Conservation (phyloP, 2,113 vertebrate genomes). For the Brachirus orientalis region DNA sequence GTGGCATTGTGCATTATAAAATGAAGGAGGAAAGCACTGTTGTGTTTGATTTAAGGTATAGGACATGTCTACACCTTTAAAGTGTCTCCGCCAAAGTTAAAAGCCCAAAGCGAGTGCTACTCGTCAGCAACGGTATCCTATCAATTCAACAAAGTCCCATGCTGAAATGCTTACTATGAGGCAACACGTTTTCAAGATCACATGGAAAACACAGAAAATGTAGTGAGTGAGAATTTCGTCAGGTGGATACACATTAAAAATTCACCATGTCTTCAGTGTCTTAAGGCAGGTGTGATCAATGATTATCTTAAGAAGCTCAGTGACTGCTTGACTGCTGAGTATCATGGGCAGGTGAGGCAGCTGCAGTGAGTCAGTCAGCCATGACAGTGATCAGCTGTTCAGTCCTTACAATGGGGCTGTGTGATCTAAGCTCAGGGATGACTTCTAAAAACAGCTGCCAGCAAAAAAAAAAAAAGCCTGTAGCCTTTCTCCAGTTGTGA, state of each 20-base stretch:
- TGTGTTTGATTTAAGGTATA: not conserved
- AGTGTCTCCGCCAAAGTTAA: not conserved
- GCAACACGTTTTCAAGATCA: constrained; percentile 5
- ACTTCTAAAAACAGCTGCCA: too few relatives aligned
- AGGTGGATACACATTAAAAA: not conserved
- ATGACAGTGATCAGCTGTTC: constrained; percentile 31
- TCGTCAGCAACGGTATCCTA: not conserved
- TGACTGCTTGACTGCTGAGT: not conserved
- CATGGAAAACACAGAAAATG: not conserved
- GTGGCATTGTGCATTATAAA: not conserved
- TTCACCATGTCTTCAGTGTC: not conserved
- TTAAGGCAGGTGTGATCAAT: constrained; percentile 18
- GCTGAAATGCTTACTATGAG: not conserved
- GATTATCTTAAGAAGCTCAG: constrained; percentile 9
- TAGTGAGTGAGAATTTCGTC: not conserved
- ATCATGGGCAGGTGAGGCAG: constrained; percentile 38
- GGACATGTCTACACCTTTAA: not conserved
- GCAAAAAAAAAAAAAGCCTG: too few relatives aligned
- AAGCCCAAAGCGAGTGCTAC: not conserved
- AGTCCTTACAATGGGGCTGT: too few relatives aligned
- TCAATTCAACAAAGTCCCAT: not conserved
- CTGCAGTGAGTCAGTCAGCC: constrained; percentile 8
- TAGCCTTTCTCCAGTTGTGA: too few relatives aligned
- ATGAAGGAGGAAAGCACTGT: not conserved
- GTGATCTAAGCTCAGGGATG: too few relatives aligned